Evolutionary conservation across 1,140 invertebrate species (phyloP).

Genomic region (Pseudomyrmex gracilis): DNA sequence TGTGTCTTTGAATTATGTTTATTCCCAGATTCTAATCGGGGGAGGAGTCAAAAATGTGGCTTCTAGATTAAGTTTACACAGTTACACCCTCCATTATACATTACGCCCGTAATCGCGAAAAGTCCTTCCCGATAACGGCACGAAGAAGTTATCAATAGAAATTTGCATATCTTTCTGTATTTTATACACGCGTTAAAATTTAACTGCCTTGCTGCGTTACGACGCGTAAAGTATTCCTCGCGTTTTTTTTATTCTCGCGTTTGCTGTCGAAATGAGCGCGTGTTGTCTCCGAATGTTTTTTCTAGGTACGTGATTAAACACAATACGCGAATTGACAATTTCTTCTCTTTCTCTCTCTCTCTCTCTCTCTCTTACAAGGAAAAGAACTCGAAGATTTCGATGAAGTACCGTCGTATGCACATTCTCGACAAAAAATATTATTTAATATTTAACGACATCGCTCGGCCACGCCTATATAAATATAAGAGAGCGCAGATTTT

Average conservation of each 20-base stretch:
- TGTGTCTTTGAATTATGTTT: slow-evolving; percentile 53
- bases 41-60: slow-evolving; percentile 33
- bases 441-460: slow-evolving; percentile 33
- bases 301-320: too few species aligned
- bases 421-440: slow-evolving; percentile 24
- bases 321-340: too few species aligned
- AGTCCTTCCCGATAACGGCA: not conserved
- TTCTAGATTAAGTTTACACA: slow-evolving; percentile 34
- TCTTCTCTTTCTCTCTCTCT: too few species aligned
- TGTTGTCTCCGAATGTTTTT: too few species aligned
- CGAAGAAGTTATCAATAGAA: slow-evolving; percentile 33
- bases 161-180: slow-evolving; percentile 37
- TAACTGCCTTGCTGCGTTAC: not conserved
- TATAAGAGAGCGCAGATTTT: slow-evolving; percentile 34
- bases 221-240: not conserved
- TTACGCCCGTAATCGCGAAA: not conserved
- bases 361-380: too few species aligned
- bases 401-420: not conserved
- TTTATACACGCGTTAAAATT: not conserved
- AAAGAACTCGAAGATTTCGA: not conserved
- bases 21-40: slow-evolving; percentile 44
- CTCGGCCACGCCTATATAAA: slow-evolving; percentile 30
- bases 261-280: not conserved
- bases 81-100: slow-evolving; percentile 10
- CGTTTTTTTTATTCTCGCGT: not conserved